Base-by-base conservation (phyloP, 2,888 invertebrate species). In the Drosophila paranaensis region DNA sequence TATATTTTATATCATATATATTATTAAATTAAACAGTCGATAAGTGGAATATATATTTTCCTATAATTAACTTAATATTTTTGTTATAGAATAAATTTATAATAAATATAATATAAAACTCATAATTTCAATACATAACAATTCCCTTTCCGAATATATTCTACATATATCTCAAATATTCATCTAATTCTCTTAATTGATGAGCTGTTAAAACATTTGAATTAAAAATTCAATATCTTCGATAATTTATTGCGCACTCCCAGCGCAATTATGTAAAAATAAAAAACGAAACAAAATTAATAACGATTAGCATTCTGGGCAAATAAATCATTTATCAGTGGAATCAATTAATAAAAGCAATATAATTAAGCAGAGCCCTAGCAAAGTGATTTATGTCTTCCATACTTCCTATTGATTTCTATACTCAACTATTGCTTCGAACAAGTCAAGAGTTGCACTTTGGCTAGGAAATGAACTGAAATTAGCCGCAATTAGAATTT, bases 251-350 rank as follows among this genome's bases (percentile, higher is more conserved):
- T 73, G 51, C 40, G 10, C 50, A 58, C 10, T 50, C 25, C 16
- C 53, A 48, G 27, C 45, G 42, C 53, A 60, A 46, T 62, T 62
- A 50, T 65, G 55, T 66, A 71, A 78, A 35, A 51, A 50, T 16
- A 20, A 16, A 27, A 11, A 40, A 40, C 16, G 2, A 13, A 14
- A 30, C 0, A 70, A 14, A 14, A 46, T 30, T 48, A 48, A 53
- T 63, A 78, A 72, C 74, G 55, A 64, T 57, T 57, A 57, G 58
- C 66, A 50, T 71, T 48, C 35, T 4, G 14, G 35, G 30, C 20
- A 56, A 62, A 37, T 54, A 63, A 64, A 53, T 70, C 48, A 71
- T 75, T 74, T 60, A 67, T 67, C 70, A 74, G 58, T 66, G 8
- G 25, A 66, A 61, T 66, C 74, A 74, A 73, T 78, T 70, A 57